Evolutionary conservation across 53 echinoderm and acorn worm species (phyloP), one percentile per base, ranked within the genome.

Genomic region (Henricia sp.): DNA sequence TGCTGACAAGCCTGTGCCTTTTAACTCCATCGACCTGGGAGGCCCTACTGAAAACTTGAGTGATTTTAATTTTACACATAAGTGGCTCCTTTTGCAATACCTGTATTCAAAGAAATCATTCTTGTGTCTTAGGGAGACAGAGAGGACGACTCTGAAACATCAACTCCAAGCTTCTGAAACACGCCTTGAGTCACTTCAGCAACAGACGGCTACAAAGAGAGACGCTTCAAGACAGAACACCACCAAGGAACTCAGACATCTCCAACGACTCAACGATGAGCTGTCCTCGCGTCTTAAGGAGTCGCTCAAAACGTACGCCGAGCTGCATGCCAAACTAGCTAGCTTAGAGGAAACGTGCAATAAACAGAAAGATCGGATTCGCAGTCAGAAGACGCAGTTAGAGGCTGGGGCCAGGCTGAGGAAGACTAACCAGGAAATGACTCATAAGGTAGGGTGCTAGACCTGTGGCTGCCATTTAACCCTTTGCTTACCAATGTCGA

Each of bases 41-140:
- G n/a, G n/a, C n/a, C n/a, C n/a, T n/a, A n/a, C n/a, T n/a, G n/a
- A n/a, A n/a, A n/a, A n/a, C n/a, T n/a, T n/a, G n/a, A n/a, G n/a
- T n/a, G n/a, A n/a, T n/a, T n/a, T n/a, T n/a, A n/a, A n/a, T n/a
- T n/a, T n/a, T n/a, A n/a, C n/a, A n/a, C n/a, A n/a, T n/a, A n/a
- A n/a, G n/a, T n/a, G n/a, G n/a, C n/a, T n/a, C n/a, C n/a, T n/a
- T n/a, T n/a, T n/a, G n/a, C n/a, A n/a, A n/a, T n/a, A n/a, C n/a
- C n/a, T n/a, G n/a, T n/a, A n/a, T n/a, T n/a, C n/a, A n/a, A n/a
- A n/a, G n/a, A n/a, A n/a, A n/a, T n/a, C n/a, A n/a, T n/a, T n/a
- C n/a, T n/a, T n/a, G n/a, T n/a, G n/a, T n/a, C n/a, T n/a, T 74
- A 94, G 94, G 62, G 83, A 89, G 70, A 86, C 71, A 28, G 94